These are phyloP conservation scores for Clarias magur DNA, from an alignment of 2,113 vertebrate species.

Conservation along the genomic window DNA sequence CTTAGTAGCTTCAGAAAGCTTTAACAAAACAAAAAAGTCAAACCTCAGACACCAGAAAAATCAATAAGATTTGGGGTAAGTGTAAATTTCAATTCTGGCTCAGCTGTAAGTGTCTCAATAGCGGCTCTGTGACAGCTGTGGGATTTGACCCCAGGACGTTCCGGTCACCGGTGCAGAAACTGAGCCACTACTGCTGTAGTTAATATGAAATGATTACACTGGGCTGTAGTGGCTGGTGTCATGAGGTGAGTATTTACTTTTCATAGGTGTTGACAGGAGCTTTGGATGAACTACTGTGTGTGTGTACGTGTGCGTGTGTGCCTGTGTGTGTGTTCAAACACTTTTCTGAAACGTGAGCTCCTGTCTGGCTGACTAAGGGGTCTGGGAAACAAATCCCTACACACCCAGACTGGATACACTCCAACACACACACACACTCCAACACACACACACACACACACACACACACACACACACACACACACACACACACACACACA, in stretches of 20 bases:
- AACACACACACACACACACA: conserved; percentile 37
- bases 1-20: background rate
- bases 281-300: background rate
- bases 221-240: conserved; percentile 10
- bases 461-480: conserved; percentile 44
- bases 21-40: background rate
- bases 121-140: conserved; percentile 12
- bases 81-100: background rate
- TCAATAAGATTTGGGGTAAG: background rate
- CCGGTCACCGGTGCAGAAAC: background rate
- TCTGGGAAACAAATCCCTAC: conserved; percentile 38
- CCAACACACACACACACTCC: conserved; percentile 34
- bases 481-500: conserved; percentile 31
- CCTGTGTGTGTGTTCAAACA: conserved; percentile 2
- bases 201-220: conserved; percentile 28
- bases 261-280: conserved; percentile 32
- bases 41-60: conserved; percentile 19
- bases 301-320: conserved; percentile 18
- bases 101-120: background rate
- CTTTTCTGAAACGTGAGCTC: conserved; percentile 24
- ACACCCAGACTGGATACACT: conserved; percentile 36
- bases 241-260: conserved; percentile 22
- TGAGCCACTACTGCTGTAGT: background rate
- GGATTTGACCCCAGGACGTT: conserved; percentile 4
- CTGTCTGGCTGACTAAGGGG: conserved; percentile 17